Base-by-base conservation (phyloP, 1,140 invertebrate genomes). In the Hirudo medicinalis region DNA sequence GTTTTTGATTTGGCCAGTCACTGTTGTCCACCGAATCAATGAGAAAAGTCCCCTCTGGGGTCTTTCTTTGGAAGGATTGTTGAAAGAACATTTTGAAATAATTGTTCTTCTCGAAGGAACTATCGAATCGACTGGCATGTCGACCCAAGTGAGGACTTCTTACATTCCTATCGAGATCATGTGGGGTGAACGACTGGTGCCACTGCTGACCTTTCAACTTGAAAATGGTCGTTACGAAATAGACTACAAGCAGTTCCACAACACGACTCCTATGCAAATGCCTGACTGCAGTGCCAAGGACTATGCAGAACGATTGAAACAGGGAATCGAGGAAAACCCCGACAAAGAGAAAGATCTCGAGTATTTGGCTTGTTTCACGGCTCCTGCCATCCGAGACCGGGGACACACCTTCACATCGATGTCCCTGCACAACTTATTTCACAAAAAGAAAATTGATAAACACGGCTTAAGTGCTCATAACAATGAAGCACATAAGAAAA, bases 181-280 rank as follows among this genome's bases (percentile, higher is more conserved):
- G 70, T 71, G 70, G 70, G 70, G 70, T n/a, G 36, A 71, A 32
- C 54, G 57, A 20, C 55, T 71, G 6, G 70, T 66, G 8, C 70
- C 70, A 6, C 29, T 71, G 15, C 20, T 71, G 20, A 71, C 70
- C 20, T 71, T 71, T 54, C 70, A 71, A 32, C 32, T 60, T 19
- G 19, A 57, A 32, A 43, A 71, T 54, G 70, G 70, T 60, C 54
- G 54, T 15, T 71, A 66, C 70, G 57, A 57, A 29, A 57, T 60
- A 19, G 70, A 60, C 32, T 36, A 71, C 32, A 71, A 36, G 25
- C 70, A 71, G 19, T 60, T 60, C 29, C 70, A 71, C 77, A 69
- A 71, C 43, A 75, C 75, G 3, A 67, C 75, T 15, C 20, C 86
- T 89, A 54, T 71, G 43, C 49, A 40, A 25, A 74, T 69, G 70